These are phyloP conservation scores for Tillus elongatus DNA, from an alignment of 2,888 invertebrate genomes.

Conservation along the genomic window DNA sequence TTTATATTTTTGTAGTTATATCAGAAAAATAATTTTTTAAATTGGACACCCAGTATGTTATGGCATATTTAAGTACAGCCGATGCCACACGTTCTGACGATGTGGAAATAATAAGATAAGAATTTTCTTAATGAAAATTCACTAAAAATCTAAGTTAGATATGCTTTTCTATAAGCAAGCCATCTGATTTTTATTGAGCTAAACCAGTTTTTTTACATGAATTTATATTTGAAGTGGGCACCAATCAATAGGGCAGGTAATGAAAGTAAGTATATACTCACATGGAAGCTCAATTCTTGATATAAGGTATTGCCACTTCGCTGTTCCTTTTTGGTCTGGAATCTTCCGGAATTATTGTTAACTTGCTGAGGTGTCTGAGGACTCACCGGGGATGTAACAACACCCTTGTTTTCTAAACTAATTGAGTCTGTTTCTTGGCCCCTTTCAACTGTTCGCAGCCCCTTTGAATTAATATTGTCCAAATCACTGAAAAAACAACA, in stretches of 20 bases:
- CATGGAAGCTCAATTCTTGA: slow-evolving; percentile 83
- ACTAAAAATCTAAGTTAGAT: too few relatives aligned
- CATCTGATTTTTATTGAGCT: too few relatives aligned
- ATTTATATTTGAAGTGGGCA: too few relatives aligned
- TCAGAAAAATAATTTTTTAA: too few relatives aligned
- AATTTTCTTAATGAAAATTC: background rate
- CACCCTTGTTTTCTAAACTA: slow-evolving; percentile 40
- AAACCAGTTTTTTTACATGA: too few relatives aligned
- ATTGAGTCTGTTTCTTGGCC: slow-evolving; percentile 40
- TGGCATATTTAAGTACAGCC: too few relatives aligned
- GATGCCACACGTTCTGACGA: background rate
- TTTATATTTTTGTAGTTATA: too few relatives aligned
- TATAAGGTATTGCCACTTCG: slow-evolving; percentile 84
- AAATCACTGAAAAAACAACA: slow-evolving; percentile 39
- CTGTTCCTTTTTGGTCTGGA: slow-evolving; percentile 75
- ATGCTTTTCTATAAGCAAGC: too few relatives aligned
- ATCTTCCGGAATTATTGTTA: slow-evolving; percentile 45
- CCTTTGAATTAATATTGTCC: slow-evolving; percentile 31
- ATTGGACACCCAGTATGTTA: too few relatives aligned
- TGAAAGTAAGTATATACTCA: too few relatives aligned
- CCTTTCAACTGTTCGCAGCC: slow-evolving; percentile 36
- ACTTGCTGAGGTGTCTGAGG: slow-evolving; percentile 37
- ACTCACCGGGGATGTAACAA: slow-evolving; percentile 40
- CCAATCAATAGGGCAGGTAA: too few relatives aligned
- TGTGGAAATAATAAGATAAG: background rate